These are phyloP conservation scores for Antedon mediterranea DNA, from an alignment of 53 echinoderm and acorn worm species.

Conservation along the genomic window DNA sequence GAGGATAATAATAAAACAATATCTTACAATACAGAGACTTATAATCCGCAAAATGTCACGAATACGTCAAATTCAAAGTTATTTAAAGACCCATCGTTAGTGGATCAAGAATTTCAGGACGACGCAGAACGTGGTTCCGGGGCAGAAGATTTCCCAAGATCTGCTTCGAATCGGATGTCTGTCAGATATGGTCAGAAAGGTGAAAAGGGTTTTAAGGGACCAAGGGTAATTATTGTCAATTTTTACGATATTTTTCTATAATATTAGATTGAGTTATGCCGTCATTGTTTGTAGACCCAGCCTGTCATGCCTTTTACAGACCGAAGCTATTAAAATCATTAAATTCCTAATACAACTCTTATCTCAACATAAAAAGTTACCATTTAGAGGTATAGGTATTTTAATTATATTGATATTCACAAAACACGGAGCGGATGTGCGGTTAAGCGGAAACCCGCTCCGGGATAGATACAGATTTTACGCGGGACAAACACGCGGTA, in stretches of 20 bases:
- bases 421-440: too few relatives aligned
- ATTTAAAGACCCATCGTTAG: neutral
- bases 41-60: neutral
- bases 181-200: slow-evolving; percentile 1
- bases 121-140: neutral
- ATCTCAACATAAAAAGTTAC: too few relatives aligned
- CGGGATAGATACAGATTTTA: too few relatives aligned
- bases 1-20: neutral
- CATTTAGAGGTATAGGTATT: too few relatives aligned
- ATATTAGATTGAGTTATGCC: neutral
- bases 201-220: slow-evolving; percentile 23
- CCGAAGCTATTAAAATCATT: too few relatives aligned
- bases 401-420: too few relatives aligned
- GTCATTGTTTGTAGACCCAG: too few relatives aligned
- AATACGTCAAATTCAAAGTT: neutral
- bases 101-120: neutral
- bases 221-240: slow-evolving; percentile 10
- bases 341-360: too few relatives aligned
- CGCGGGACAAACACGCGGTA: too few relatives aligned
- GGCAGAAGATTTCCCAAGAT: neutral
- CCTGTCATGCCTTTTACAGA: too few relatives aligned
- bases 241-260: neutral
- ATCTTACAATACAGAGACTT: neutral
- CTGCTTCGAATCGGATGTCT: neutral
- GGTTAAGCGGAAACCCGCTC: too few relatives aligned